Base-by-base conservation (phyloP, 1,140 invertebrate genomes). In the Wiebesia pumilae region DNA sequence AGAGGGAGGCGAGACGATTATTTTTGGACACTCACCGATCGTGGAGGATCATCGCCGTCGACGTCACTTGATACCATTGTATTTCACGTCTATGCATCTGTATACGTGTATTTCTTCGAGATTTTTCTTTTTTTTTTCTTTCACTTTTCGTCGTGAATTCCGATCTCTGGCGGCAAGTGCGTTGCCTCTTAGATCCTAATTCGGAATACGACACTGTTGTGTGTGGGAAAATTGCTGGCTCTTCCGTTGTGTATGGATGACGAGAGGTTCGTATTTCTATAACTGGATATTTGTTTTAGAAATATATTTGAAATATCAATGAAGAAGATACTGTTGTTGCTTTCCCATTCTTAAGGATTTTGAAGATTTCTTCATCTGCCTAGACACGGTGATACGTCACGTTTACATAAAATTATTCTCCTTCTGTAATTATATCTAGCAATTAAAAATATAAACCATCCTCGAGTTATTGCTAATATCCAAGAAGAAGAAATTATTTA, bases 181-280 rank as follows among this genome's bases (percentile, higher is more conserved):
- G 38, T 30, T 9, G 75, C 47, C 83, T 21, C 54, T 85, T 33
- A 71, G 40, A 80, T 54, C 67, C 21, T 80, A 21, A 43, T 21
- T 16, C 0, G 27, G 30, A n/a, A 77, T n/a, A 65, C 38, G 30
- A 30, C 78, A 67, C 30, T 51, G 47, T 69, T 81, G 47, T 24
- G 33, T 81, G 67, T 24, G 30, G n/a, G 58, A 27, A 81, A 40
- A 43, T 35, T 62, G n/a, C 71, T 0, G 21, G 62, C 38, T 69
- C n/a, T 40, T 24, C 38, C 21, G 35, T 81, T 81, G 89, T 92
- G 90, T 86, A 92, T 92, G 91, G 91, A 91, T 88, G 88, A 90
- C 88, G 84, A 91, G 83, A 90, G 91, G 91, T 92, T 89, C 84
- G 91, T 91, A 89, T 80, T 21, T n/a, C 16, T 6, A 9, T 30